Evolutionary conservation across 2,888 invertebrate species (phyloP).

Genomic region (Drosophila siamana): DNA sequence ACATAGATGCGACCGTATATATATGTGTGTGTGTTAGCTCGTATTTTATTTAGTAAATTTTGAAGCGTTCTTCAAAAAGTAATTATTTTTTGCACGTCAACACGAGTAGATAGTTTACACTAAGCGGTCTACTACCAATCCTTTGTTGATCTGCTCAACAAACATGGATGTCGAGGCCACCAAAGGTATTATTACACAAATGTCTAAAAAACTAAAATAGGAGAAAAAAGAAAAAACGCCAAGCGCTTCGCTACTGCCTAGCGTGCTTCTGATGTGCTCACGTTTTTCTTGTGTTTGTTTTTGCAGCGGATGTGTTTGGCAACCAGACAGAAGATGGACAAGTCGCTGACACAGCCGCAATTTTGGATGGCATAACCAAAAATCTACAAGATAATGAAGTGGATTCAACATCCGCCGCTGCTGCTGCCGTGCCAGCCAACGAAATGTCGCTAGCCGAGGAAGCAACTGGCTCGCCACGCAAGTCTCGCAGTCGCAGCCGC

Average conservation of each 20-base stretch:
- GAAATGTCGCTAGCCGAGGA: slow-evolving; percentile 8
- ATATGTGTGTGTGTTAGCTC: slow-evolving; percentile 19
- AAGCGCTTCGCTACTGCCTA: slow-evolving; percentile 4
- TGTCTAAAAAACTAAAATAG: not conserved
- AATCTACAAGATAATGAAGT: slow-evolving; percentile 51
- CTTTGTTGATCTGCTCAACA: slow-evolving; percentile 7
- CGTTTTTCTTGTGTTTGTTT: slow-evolving; percentile 21
- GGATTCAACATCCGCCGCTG: slow-evolving; percentile 42
- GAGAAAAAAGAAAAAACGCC: slow-evolving; percentile 2
- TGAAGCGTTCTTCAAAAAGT: slow-evolving; percentile 20
- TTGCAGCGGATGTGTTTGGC: slow-evolving; percentile 29
- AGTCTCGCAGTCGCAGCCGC: slow-evolving; percentile 80
- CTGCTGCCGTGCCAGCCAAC: not conserved
- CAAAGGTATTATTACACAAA: slow-evolving; percentile 44
- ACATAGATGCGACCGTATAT: slow-evolving; percentile 8
- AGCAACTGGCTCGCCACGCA: slow-evolving; percentile 42
- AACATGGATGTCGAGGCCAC: slow-evolving; percentile 39
- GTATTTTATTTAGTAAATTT: slow-evolving; percentile 29
- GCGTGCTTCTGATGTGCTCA: slow-evolving; percentile 40
- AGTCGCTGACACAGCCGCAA: slow-evolving; percentile 1
- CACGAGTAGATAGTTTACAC: not conserved
- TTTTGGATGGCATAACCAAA: slow-evolving; percentile 8
- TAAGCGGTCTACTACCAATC: not conserved
- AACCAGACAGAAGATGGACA: slow-evolving; percentile 28
- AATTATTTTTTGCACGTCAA: slow-evolving; percentile 3